Evolutionary conservation across 2,797 vertebrate species (phyloP).

Genomic region (Spheniscus humboldti): DNA sequence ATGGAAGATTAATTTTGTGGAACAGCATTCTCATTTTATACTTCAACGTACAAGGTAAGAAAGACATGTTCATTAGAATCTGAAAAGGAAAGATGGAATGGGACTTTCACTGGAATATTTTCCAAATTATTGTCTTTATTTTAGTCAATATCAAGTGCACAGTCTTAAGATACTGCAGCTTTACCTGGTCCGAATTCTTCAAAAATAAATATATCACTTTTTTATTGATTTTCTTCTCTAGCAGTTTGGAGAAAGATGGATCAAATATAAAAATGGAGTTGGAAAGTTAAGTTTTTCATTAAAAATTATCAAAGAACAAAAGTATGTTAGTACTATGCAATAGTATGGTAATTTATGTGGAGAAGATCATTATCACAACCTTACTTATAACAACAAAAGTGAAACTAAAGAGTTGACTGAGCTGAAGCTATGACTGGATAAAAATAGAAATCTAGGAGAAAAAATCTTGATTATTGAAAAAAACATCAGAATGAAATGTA

Average conservation of each 20-base stretch:
- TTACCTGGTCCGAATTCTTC: background rate
- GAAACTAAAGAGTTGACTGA: background rate
- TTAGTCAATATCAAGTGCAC: background rate
- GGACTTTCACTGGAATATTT: background rate
- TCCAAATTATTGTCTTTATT: background rate
- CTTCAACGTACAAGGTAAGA: background rate
- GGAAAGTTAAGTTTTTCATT: background rate
- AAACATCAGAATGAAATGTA: accelerated
- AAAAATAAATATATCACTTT: background rate
- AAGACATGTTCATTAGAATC: background rate
- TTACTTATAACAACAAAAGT: background rate
- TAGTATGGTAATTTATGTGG: background rate
- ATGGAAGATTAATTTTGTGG: background rate
- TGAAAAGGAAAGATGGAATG: background rate
- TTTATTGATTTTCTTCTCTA: background rate
- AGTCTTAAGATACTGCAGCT: background rate
- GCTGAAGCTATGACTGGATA: background rate
- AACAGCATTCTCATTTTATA: background rate
- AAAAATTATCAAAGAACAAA: background rate
- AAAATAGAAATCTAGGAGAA: background rate
- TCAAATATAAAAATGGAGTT: background rate
- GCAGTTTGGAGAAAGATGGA: background rate
- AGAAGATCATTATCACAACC: background rate
- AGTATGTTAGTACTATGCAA: background rate
- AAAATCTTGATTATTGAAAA: background rate